A percentile compares a stretch with the other conserved stretches of the same genome.
Evolutionary conservation across 64 coral and sea anemone species (phyloP).

Genomic region (Astreopora myriophthalma): DNA sequence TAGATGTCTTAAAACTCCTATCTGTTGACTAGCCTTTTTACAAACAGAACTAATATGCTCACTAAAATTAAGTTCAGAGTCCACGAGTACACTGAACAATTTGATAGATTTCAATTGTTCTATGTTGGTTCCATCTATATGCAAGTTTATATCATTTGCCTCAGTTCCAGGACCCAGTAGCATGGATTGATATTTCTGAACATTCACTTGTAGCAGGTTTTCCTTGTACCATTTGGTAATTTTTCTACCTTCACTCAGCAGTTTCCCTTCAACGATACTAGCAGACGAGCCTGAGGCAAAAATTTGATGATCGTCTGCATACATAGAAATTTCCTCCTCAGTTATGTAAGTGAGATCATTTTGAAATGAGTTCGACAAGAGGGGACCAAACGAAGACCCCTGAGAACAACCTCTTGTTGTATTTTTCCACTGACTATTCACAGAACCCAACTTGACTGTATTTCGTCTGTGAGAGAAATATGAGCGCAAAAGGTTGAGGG

Average conservation of each 20-base stretch:
- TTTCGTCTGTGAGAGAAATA: slow-evolving; percentile 40
- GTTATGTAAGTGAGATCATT: slow-evolving; percentile 47
- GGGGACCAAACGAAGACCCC: slow-evolving; percentile 29
- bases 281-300: neutral
- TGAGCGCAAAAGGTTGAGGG: slow-evolving; percentile 14
- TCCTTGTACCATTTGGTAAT: no score
- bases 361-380: slow-evolving; percentile 56
- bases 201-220: no score
- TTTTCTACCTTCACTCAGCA: no score
- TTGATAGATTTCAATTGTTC: neutral
- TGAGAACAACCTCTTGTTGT: slow-evolving; percentile 52
- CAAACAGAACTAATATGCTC: neutral
- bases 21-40: slow-evolving; percentile 24
- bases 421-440: slow-evolving; percentile 15
- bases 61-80: neutral
- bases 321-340: neutral
- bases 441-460: neutral
- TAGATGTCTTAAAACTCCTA: neutral
- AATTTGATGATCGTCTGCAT: slow-evolving; percentile 2
- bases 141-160: no score
- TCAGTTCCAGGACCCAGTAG: no score
- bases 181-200: no score
- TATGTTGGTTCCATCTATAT: neutral
- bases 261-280: neutral
- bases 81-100: neutral